Evolutionary conservation across 2,888 invertebrate species (phyloP).

Genomic region (Opisthograptis luteolata): DNA sequence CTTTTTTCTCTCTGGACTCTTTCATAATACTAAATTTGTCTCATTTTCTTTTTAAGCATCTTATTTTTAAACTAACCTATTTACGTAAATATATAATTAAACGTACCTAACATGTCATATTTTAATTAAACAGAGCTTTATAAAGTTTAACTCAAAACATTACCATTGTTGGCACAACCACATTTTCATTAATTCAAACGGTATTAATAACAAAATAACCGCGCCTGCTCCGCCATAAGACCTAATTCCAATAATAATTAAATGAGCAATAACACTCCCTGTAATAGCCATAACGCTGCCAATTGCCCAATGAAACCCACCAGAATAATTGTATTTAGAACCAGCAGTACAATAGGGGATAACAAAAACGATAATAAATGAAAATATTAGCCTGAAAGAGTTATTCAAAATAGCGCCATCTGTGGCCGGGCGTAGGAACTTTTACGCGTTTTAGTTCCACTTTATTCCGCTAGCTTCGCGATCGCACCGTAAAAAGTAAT

Average conservation of each 20-base stretch:
- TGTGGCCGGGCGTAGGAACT: slow-evolving; percentile 49
- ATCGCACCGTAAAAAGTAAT: slow-evolving; percentile 46
- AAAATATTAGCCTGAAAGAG: slow-evolving; percentile 57
- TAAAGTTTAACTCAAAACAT: background rate
- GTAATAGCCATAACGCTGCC: slow-evolving; percentile 55
- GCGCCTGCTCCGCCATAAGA: slow-evolving; percentile 40
- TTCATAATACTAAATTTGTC: no score
- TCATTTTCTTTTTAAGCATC: no score
- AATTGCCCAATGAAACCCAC: slow-evolving; percentile 25
- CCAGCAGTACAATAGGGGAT: slow-evolving; percentile 43
- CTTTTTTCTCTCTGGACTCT: no score
- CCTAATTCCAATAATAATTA: slow-evolving; percentile 53
- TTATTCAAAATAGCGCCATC: slow-evolving; percentile 64
- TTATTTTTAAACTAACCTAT: no score
- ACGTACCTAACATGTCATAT: background rate
- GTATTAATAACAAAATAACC: slow-evolving; percentile 53
- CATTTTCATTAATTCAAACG: slow-evolving; percentile 43
- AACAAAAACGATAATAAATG: slow-evolving; percentile 58
- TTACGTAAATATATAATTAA: no score
- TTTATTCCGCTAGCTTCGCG: slow-evolving; percentile 48
- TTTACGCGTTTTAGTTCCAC: slow-evolving; percentile 57
- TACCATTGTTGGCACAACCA: background rate
- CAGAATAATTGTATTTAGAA: slow-evolving; percentile 49
- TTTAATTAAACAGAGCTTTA: background rate
- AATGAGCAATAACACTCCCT: slow-evolving; percentile 59